A percentile compares a stretch with the other conserved stretches of the same genome.
phyloP scores from a whole-genome alignment of 2,888 invertebrate genomes.

The Palloptera scutellata region DNA sequence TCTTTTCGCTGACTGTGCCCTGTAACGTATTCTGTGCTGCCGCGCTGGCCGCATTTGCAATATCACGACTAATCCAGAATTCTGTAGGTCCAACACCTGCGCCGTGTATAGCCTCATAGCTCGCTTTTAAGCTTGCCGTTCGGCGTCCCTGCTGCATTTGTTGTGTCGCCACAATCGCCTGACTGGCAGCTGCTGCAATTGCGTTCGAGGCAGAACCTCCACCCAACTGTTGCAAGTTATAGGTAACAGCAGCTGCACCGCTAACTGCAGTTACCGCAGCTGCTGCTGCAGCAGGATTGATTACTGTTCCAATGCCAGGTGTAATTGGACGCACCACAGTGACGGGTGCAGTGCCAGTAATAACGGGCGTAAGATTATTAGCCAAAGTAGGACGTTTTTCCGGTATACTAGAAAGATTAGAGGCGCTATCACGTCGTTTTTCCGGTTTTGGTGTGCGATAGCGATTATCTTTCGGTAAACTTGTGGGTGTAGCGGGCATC shows the following conservation, averaged over 20 bases:
- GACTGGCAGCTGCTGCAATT: conserved; percentile 92
- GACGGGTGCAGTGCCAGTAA: conserved; percentile 50
- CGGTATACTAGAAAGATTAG: conserved; percentile 57
- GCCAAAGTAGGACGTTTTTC: conserved; percentile 59
- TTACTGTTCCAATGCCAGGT: conserved; percentile 51
- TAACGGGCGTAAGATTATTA: conserved; percentile 40
- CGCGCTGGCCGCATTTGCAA: conserved; percentile 68
- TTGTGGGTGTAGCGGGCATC: conserved; percentile 38
- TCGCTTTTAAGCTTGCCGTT: conserved; percentile 92
- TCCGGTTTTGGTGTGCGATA: conserved; percentile 73
- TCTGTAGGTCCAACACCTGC: conserved; percentile 72
- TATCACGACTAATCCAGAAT: conserved; percentile 75
- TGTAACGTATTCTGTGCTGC: conserved; percentile 78
- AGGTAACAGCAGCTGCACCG: conserved; percentile 66
- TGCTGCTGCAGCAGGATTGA: conserved; percentile 51
- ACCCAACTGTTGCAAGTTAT: conserved; percentile 82
- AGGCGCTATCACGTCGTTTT: conserved; percentile 76
- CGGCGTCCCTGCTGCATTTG: conserved; percentile 95
- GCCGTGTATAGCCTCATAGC: conserved; percentile 88
- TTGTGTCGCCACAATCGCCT: conserved; percentile 95
- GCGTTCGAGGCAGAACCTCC: conserved; percentile 79
- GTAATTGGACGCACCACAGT: conserved; percentile 56
- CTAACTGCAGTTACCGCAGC: conserved; percentile 52
- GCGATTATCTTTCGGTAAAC: conserved; percentile 58
- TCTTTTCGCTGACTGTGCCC: conserved; percentile 67